phyloP scores from a whole-genome alignment of 2,113 vertebrate species.

The Elachura formosa region DNA sequence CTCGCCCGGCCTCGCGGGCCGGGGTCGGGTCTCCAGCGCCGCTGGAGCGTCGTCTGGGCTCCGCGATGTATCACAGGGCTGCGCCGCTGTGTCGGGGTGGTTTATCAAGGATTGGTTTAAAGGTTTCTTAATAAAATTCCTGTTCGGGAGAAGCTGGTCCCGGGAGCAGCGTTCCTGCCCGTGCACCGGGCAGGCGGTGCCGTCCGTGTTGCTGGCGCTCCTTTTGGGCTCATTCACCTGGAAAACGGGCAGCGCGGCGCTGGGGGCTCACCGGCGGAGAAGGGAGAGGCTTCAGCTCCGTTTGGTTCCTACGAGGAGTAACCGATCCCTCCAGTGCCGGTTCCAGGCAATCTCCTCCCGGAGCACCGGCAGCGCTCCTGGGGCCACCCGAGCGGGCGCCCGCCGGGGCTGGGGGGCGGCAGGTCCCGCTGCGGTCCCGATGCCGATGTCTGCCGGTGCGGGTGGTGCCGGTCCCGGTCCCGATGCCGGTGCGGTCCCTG shows the following conservation, averaged over 20 bases:
- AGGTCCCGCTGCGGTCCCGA: fast-evolving
- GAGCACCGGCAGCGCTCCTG: background rate
- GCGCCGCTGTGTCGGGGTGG: fast-evolving
- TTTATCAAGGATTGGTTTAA: background rate
- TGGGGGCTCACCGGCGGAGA: background rate
- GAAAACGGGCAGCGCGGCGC: background rate
- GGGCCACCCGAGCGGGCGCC: fast-evolving
- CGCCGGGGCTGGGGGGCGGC: background rate
- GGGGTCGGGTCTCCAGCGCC: too few relatives aligned
- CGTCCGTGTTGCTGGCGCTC: background rate
- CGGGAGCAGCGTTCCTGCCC: fast-evolving
- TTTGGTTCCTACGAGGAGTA: fast-evolving
- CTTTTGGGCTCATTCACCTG: background rate
- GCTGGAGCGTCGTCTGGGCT: too few relatives aligned
- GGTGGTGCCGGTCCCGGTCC: background rate
- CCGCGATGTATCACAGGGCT: fast-evolving
- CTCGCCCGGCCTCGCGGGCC: fast-evolving
- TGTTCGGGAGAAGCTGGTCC: background rate
- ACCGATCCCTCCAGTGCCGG: too few relatives aligned
- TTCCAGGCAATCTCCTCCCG: background rate
- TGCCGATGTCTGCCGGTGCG: too few relatives aligned
- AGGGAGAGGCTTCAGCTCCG: background rate
- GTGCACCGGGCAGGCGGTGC: background rate
- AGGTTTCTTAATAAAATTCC: background rate
- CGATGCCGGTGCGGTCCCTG: too few relatives aligned